A percentile compares a stretch with the other conserved stretches of the same genome.
Conservation (phyloP, 2,113 vertebrate species). For the Cichladusa arquata region DNA sequence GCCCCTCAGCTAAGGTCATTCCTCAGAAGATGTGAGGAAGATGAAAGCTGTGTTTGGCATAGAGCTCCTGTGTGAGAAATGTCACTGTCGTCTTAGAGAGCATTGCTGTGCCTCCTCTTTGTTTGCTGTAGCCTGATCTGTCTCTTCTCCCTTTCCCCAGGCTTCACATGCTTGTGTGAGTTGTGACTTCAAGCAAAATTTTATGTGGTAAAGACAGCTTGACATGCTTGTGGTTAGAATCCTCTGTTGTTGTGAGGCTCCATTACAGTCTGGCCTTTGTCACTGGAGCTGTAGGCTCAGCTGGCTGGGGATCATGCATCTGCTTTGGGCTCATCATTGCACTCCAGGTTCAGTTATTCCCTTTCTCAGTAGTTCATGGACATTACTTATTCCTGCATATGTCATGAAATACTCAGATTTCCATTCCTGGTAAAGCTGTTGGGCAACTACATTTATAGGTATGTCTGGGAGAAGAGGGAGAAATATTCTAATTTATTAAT, state of each 20-base stretch:
- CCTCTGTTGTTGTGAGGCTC: not conserved
- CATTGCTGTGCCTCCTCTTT: not conserved
- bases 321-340: not conserved
- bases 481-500: constrained; percentile 15
- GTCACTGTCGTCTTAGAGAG: not conserved
- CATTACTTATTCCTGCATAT: not conserved
- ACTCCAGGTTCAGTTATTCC: not conserved
- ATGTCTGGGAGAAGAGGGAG: not conserved
- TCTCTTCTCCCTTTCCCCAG: not conserved
- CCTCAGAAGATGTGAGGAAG: not conserved
- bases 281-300: not conserved
- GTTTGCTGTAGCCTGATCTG: not conserved
- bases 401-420: not conserved
- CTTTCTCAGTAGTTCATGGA: not conserved
- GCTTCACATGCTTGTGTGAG: constrained; percentile 5
- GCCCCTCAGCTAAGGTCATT: not conserved
- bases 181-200: constrained; percentile 41
- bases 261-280: not conserved
- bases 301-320: rapidly evolving
- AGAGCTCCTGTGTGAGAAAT: not conserved
- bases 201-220: not conserved
- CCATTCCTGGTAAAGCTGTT: not conserved
- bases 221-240: not conserved
- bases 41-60: not conserved
- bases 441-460: not conserved